These are phyloP conservation scores for Polyodon spathula DNA, from an alignment of 2,113 vertebrate species.

Conservation along the genomic window DNA sequence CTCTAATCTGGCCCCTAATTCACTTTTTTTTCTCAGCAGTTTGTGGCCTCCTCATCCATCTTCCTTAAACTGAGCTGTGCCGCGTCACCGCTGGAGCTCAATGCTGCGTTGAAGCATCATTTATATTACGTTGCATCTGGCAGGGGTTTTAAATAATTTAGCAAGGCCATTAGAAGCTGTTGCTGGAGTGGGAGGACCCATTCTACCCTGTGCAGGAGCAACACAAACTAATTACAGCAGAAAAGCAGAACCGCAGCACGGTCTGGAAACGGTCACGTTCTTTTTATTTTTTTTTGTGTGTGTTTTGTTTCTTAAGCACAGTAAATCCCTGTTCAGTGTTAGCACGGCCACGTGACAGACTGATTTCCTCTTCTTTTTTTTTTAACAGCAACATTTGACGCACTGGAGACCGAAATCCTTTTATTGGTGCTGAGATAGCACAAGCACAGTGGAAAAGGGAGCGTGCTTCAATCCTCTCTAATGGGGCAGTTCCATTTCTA, in stretches of 20 bases:
- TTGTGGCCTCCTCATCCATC: conserved; percentile 59
- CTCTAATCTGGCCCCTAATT: conserved; percentile 41
- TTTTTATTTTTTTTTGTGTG: background rate
- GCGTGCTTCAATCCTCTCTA: too few species aligned
- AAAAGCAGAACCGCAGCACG: background rate
- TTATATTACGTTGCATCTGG: conserved; percentile 38
- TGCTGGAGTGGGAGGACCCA: background rate
- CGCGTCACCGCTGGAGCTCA: conserved; percentile 28
- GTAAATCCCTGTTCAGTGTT: too few species aligned
- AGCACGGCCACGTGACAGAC: too few species aligned
- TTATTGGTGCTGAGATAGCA: too few species aligned
- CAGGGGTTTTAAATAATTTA: conserved; percentile 49
- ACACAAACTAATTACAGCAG: background rate
- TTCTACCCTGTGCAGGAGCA: background rate
- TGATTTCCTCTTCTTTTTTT: too few species aligned
- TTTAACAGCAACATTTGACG: too few species aligned
- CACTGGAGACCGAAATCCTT: too few species aligned
- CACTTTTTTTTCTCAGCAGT: conserved; percentile 50
- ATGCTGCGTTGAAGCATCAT: conserved; percentile 55
- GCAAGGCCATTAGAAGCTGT: conserved; percentile 27
- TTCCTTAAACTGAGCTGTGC: conserved; percentile 46
- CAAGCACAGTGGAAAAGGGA: too few species aligned
- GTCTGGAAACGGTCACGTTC: background rate
- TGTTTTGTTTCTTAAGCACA: too few species aligned
- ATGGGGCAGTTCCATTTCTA: too few species aligned